Evolutionary conservation across 2,113 vertebrate species (phyloP).

Genomic region (Ailurus styani): DNA sequence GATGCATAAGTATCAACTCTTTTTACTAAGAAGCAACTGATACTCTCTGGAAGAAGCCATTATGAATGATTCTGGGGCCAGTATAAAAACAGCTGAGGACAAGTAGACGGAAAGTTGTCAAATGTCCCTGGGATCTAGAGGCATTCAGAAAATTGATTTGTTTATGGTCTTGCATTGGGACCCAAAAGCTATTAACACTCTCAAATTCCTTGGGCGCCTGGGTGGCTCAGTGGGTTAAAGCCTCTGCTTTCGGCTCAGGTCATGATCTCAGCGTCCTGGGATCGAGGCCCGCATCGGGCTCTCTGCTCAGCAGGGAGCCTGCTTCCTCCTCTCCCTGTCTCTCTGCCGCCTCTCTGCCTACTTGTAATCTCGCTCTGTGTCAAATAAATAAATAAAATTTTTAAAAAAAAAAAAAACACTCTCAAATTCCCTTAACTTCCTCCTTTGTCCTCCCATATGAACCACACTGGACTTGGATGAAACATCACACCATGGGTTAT

Average conservation of each 20-base stretch:
- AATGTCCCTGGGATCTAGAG: not conserved
- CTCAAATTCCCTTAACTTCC: not conserved
- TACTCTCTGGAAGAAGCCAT: not conserved
- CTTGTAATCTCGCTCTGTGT: no score
- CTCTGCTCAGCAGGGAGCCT: no score
- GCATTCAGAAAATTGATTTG: not conserved
- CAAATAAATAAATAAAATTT: no score
- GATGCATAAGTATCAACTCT: not conserved
- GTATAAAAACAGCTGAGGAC: not conserved
- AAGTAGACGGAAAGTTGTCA: not conserved
- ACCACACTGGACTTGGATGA: not conserved
- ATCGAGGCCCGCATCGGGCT: no score
- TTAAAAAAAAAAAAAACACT: no score
- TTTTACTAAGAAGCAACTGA: not conserved
- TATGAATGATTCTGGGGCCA: not conserved
- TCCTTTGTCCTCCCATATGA: not conserved
- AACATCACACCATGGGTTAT: not conserved
- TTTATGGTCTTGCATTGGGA: not conserved
- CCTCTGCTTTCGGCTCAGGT: no score
- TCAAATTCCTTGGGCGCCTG: no score
- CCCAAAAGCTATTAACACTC: not conserved
- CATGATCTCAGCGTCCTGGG: no score
- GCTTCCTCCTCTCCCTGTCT: no score
- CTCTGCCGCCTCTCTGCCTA: no score
- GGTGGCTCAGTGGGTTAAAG: no score